Percentiles rank a stretch among this genome's conserved stretches.
phyloP scores from a whole-genome alignment of 2,888 invertebrate species.

The Nomada fucata region DNA sequence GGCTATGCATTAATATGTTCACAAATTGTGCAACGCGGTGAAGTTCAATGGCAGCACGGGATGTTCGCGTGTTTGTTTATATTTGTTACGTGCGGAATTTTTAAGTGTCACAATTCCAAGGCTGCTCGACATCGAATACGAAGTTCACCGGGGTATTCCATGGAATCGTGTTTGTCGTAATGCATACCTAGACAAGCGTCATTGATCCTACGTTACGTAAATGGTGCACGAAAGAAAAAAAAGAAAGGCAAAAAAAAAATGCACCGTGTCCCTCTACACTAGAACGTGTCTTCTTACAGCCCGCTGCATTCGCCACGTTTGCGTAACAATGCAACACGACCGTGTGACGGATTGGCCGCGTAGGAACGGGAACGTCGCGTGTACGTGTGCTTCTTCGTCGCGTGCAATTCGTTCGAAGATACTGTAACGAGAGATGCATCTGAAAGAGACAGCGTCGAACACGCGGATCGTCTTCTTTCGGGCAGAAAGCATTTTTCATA shows the following conservation, averaged over 20 bases:
- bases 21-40: slow-evolving; percentile 16
- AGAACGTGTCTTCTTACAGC: slow-evolving; percentile 5
- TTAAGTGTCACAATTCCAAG: background rate
- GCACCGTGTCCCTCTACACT: background rate
- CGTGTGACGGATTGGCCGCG: slow-evolving; percentile 24
- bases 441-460: too few relatives aligned
- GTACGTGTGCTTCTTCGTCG: slow-evolving; percentile 32
- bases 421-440: background rate
- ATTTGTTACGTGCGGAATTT: background rate
- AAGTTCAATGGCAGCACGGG: slow-evolving; percentile 35
- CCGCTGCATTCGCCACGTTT: slow-evolving; percentile 18
- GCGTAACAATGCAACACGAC: slow-evolving; percentile 40
- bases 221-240: background rate
- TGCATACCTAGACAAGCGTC: background rate
- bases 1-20: background rate
- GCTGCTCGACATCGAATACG: background rate
- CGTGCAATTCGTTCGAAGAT: slow-evolving; percentile 19
- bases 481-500: too few relatives aligned
- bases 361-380: slow-evolving; percentile 5
- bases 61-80: background rate
- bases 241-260: background rate
- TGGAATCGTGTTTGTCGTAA: background rate
- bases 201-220: background rate
- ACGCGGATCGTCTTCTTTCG: too few relatives aligned
- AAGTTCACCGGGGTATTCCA: background rate